Base-by-base conservation (phyloP, 2,113 vertebrate genomes). In the Varanus salvator region DNA sequence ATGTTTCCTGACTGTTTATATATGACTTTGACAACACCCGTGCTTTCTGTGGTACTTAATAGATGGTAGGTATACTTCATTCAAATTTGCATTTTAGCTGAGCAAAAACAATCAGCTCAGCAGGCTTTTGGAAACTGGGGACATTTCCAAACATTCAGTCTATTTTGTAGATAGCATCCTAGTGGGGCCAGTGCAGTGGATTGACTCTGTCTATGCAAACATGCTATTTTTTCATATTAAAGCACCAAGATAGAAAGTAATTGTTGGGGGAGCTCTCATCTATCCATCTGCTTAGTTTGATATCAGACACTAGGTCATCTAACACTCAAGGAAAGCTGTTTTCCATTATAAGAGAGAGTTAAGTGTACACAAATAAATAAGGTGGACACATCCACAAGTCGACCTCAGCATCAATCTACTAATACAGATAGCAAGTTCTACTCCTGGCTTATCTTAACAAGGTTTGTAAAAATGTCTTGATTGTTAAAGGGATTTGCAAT, bases 281-380 rank as follows among this genome's bases (percentile, higher is more conserved):
- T 91, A 92, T 91, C 94, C 96, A 95, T 95, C 93, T 96, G 95
- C 93, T 96, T 34, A 19, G 92, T 95, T 91, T 95, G 92, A 95
- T 92, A 95, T 94, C 89, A 91, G 94, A 78, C 93, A 93, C 91
- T 94, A 94, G 93, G 89, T 87, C 89, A 83, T 69, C 91, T 96
- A 95, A 95, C 94, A 94, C 93, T 34, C 94, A 92, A 93, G 82
- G 89, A 71, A 94, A 92, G 75, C 83, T 92, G 92, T 94, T 77
- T 74, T 89, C 71, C 92, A 89, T 94, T 85, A 87, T 83, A 95
- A 91, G 91, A 80, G 64, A 95, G 60, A 86, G 93, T 94, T 96
- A 95, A 93, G 90, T 93, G 89, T 94, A 93, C 95, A 96, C 93
- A 96, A 95, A 92, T 94, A 94, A 93, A 95, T 93, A 92, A 94